Evolutionary conservation across 2,888 invertebrate species (phyloP).

Genomic region (Antheraea yamamai): DNA sequence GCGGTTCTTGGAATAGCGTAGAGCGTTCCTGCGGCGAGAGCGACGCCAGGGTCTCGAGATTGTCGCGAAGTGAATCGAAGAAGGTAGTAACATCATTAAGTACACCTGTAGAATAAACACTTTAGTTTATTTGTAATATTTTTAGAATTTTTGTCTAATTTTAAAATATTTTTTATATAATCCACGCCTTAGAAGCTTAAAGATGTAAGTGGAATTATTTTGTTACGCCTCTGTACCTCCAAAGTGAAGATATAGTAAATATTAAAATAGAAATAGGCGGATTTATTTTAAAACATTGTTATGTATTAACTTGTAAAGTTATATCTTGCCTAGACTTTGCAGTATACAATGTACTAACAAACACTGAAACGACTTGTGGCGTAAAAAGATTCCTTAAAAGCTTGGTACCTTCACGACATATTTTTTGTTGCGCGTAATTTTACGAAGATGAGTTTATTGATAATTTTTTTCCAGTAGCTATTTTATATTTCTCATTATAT

Average conservation of each 20-base stretch:
- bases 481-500: no score
- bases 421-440: no score
- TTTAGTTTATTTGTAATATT: background rate
- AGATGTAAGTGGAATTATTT: background rate
- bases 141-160: no score
- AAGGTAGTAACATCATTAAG: constrained; percentile 79
- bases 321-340: no score
- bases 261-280: background rate
- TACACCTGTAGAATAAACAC: constrained; percentile 56
- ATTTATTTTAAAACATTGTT: background rate
- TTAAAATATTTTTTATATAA: background rate
- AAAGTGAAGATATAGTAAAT: background rate
- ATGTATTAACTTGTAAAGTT: background rate
- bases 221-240: background rate
- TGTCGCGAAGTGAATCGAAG: constrained; percentile 77
- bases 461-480: no score
- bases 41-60: constrained; percentile 72
- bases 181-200: background rate
- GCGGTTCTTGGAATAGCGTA: constrained; percentile 59
- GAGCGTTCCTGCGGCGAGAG: constrained; percentile 66
- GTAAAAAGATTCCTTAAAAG: no score
- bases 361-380: no score
- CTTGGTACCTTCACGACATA: no score
- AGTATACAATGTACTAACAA: no score
- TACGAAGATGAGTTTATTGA: no score